Base-by-base conservation (phyloP, 2,888 invertebrate genomes). In the Drosophila stalkeri region DNA sequence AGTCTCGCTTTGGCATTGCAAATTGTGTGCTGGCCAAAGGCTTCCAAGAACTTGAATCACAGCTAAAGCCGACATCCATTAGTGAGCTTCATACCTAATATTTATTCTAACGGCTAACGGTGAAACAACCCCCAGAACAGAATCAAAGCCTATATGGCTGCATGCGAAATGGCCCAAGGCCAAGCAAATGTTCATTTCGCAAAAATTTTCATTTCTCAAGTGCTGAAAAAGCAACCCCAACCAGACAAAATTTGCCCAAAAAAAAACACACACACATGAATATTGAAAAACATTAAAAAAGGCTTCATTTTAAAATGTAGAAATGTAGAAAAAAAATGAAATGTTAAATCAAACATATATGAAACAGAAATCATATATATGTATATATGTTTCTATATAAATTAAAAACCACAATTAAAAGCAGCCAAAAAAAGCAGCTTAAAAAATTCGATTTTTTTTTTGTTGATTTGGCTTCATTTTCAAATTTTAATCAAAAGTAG, bases 401-500 rank as follows among this genome's bases (percentile, higher is more conserved):
- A 79, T 89, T 84, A 80, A 80, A 89, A 90, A 87, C 90, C 90
- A 87, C 89, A 89, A 88, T 89, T 90, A 86, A 89, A 82, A 75
- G 56, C 61, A 18, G 55, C 39, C n/a, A 71, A 77, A 73, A 74
- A 60, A 67, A 47, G 18, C 14, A 27, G 37, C 23, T 37, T 23
- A 44, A 39, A 66, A 27, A n/a, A 52, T 41, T 37, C 14, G 12
- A 18, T 14, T 39, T 46, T 56, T 47, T 35, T 1, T 14, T 62
- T 57, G 52, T 70, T 56, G 18, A 12, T 37, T 39, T 35, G 33
- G 27, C 47, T 56, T 55, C 61, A 65, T 77, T 76, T 80, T 43
- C 56, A 82, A 91, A 90, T 89, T 91, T 82, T 89, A 89, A 89
- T 89, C 90, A 91, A 91, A 90, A 91, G 84, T 90, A 91, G 90